Base-by-base conservation (phyloP, 2,113 vertebrate species). In the Paralichthys olivaceus region DNA sequence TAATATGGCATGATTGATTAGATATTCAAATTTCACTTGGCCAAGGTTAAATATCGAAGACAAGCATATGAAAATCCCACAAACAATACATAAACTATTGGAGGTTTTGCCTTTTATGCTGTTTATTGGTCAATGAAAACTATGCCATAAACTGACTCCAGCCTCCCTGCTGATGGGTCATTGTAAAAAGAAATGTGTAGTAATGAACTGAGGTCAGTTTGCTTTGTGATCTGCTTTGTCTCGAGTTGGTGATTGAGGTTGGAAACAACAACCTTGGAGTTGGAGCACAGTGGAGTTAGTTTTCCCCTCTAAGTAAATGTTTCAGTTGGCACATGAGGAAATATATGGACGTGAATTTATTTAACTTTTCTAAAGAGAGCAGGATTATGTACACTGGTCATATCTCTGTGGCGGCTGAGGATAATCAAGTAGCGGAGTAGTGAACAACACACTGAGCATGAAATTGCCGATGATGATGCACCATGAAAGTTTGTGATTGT, bases 1-100 rank as follows among this genome's bases (percentile, higher is more conserved):
- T 92, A 91, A 92, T 90, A 89, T 62, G 71, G 61, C 74, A 43
- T 62, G 81, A 93, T 92, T 90, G 79, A 92, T 93, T 86, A 29
- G 79, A 89, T 92, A 90, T 92, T 90, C 74, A 91, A 45, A 91
- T 93, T 90, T 88, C 58, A 80, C 61, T 85, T 65, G 60, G 51
- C 65, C 70, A 79, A 76, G 81, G 85, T 90, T 82, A 87, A 89
- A 90, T 85, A 84, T 88, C 56, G 49, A 77, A 82, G 67, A 73
- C n/a, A 79, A 62, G 45, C 2, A 32, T 29, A 71, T 69, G 53
- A 63, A 78, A 83, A 77, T 66, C 32, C 72, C 70, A 79, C 80
- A 79, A 83, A 85, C 64, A 90, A 77, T 56, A 40, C n/a, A 57
- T 29, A 20, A 69, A 69, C 77, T 83, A 56, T 70, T 8, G 25